Base-by-base conservation (phyloP, 2,113 vertebrate genomes). In the Caracal caracal region DNA sequence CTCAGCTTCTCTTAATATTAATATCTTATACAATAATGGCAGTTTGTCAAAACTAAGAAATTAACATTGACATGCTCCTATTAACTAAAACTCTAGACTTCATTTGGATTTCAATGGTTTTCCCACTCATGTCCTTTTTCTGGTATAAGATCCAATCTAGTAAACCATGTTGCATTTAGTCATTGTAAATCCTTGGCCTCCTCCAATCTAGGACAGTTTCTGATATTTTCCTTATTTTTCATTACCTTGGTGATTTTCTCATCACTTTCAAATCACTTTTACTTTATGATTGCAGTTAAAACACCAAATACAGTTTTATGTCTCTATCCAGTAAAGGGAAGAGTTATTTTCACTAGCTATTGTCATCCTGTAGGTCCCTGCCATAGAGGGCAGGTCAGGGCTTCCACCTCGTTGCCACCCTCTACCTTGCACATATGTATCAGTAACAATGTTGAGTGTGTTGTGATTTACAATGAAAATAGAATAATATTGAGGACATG, bases 391-490 rank as follows among this genome's bases (percentile, higher is more conserved):
- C 20, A 93, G 37, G 33, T 88, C 91, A 93, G 51, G 47, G 40
- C 26, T 81, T 89, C 83, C 20, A 61, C 28, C 2, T 87, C 87
- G 33, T 7, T 63, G 93, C 83, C 37, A 43, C 51, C 12, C 71
- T 88, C 61, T 83, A 2, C 37, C 75, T 95, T 79, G 16, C 68
- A 70, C 43, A 79, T 90, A 63, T 86, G 80, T 97, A 71, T 85
- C 87, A 97, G 84, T 89, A 75, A 40, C 91, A 70, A 90, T 88
- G 37, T 61, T 90, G 53, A 91, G 7, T 89, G 53, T 83, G 19
- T 95, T 91, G 70, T 97, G 93, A 97, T 96, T 97, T 95, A 94
- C 76, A 66, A 86, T 93, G 79, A 97, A 96, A 94, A 97, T 26
- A 28, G 92, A 97, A 73, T 68, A 65, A 26, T 43, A 92, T 9